These are phyloP conservation scores for Sitobion miscanthi DNA, from an alignment of 1,140 invertebrate species.

Conservation along the genomic window DNA sequence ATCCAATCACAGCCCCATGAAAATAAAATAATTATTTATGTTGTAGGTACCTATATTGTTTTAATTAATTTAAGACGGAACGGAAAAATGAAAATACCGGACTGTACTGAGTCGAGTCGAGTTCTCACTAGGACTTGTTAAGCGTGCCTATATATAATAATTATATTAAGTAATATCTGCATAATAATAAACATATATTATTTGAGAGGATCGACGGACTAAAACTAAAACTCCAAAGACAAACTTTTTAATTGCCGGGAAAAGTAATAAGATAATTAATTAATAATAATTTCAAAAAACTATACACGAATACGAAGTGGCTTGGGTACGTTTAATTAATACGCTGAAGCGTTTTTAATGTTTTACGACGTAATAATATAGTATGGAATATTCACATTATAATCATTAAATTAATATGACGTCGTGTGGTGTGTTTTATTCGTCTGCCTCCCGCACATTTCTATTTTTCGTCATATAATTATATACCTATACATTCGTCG, in stretches of 20 bases:
- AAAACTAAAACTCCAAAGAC: background rate
- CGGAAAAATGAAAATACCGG: background rate
- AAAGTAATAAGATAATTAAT: background rate
- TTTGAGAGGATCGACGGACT: background rate
- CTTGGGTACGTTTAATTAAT: background rate
- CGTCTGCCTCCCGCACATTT: background rate
- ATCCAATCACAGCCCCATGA: background rate
- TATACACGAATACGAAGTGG: background rate
- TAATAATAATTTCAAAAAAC: background rate
- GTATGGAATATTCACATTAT: background rate
- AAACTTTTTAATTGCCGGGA: background rate
- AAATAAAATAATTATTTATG: background rate
- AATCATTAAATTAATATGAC: background rate
- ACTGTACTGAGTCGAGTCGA: background rate
- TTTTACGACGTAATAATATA: background rate
- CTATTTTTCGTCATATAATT: background rate
- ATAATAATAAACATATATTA: background rate
- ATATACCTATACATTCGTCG: background rate
- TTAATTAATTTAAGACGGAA: background rate
- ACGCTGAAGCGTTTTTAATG: background rate
- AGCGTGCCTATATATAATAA: too few species aligned
- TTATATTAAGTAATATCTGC: background rate
- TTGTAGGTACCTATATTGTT: too few species aligned
- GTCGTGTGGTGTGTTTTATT: background rate
- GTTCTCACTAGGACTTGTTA: background rate